Evolutionary conservation across 2,113 vertebrate genomes (phyloP), one percentile per base, ranked within the genome.

Genomic region (Regulus satrapa): DNA sequence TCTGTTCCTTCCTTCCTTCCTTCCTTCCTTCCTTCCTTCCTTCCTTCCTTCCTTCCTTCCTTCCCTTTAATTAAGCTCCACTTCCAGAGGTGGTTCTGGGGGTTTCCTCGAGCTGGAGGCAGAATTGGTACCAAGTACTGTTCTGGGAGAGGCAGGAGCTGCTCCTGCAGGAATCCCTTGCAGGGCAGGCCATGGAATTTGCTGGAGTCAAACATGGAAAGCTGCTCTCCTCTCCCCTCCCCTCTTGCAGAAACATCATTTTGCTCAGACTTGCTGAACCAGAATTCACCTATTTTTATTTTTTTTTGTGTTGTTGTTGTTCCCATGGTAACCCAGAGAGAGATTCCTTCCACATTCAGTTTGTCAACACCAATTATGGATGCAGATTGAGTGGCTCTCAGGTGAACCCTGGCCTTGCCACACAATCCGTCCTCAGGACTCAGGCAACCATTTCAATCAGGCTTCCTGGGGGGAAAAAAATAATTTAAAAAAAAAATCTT

Each of bases 251-350:
- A 68, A 68, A 40, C 36, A 88, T 94, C 95, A 78, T 66, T 95
- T 88, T 79, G 71, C 92, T 90, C 5, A 3, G 85, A 88, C 71
- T 71, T 58, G 43, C 2, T 94, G 95, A 95, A 95, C 92, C 92
- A 90, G 88, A 96, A 95, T 88, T 96, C 96, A 93, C 90, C 94
- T 95, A 85, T 43, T 55, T 61, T 82, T n/a, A 12, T 40, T 49
- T 61, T 28, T 20, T 7, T 17, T 28, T 46, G 25, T 25, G 17
- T 46, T 45, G 3, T 58, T 31, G 32, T 73, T 38, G 92, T 76
- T 94, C 90, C 95, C 85, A 96, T 93, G 75, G 94, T 54, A 97
- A 96, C 82, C 54, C 3, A 36, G 24, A 63, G 34, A 81, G 88
- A 85, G 71, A 77, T 86, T 85, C 88, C 82, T 90, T 88, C 78